phyloP scores from a whole-genome alignment of 1,140 invertebrate genomes.

The Aphaenogaster rudis region DNA sequence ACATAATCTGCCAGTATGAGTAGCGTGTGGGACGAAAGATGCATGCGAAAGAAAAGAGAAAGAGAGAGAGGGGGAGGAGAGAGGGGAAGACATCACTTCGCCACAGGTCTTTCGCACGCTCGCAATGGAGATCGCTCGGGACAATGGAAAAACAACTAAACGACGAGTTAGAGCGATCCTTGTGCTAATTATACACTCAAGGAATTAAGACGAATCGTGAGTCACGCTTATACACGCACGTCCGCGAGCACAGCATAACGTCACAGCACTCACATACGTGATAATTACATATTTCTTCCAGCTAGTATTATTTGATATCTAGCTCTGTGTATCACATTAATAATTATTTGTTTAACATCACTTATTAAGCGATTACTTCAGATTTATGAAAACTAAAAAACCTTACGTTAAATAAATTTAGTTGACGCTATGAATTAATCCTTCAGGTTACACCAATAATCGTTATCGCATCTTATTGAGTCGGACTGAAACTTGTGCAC shows the following conservation, averaged over 20 bases:
- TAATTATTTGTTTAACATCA: not conserved
- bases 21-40: not conserved
- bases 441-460: not conserved
- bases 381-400: not conserved
- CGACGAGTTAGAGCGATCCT: not conserved
- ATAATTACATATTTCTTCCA: not conserved
- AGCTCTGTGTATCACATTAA: not conserved
- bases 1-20: constrained; percentile 5
- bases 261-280: not conserved
- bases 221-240: not conserved
- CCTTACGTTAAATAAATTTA: not conserved
- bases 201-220: constrained; percentile 40
- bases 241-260: not conserved
- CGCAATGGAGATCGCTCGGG: not conserved
- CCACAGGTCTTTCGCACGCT: constrained; percentile 11
- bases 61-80: not conserved
- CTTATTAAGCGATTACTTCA: not conserved
- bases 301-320: not conserved
- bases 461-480: not conserved
- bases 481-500: not conserved
- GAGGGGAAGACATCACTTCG: not conserved
- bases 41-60: not conserved
- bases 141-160: constrained; percentile 21
- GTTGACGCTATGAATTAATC: not conserved
- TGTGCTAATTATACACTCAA: constrained; percentile 38